A percentile compares a stretch with the other conserved stretches of the same genome.
Evolutionary conservation across 2,888 invertebrate genomes (phyloP).

Genomic region (Graphium colonna): DNA sequence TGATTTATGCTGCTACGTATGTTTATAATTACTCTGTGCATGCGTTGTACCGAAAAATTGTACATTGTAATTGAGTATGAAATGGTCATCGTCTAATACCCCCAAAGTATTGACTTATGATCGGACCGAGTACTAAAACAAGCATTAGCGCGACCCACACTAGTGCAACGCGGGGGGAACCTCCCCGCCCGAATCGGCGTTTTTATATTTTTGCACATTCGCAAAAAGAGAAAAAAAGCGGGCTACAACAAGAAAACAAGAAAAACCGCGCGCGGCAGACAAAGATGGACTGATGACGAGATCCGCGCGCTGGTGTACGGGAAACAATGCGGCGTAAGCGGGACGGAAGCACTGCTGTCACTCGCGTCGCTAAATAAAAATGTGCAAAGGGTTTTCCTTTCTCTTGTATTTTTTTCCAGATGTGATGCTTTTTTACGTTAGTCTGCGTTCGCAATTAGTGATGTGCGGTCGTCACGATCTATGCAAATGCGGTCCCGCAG

Average conservation of each 20-base stretch:
- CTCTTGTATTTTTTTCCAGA: constrained; percentile 35
- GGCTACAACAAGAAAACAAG: constrained; percentile 36
- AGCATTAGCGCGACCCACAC: constrained; percentile 70
- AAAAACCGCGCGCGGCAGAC: constrained; percentile 56
- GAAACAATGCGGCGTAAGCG: constrained; percentile 70
- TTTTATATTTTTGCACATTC: constrained; percentile 79
- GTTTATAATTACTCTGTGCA: neutral
- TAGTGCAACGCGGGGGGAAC: constrained; percentile 54
- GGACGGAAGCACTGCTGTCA: constrained; percentile 69
- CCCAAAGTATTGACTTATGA: constrained; percentile 72
- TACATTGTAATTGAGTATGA: no score
- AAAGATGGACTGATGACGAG: constrained; percentile 78
- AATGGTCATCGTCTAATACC: constrained; percentile 32
- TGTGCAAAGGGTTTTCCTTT: constrained; percentile 76
- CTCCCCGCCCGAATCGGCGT: constrained; percentile 68
- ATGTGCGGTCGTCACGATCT: constrained; percentile 69
- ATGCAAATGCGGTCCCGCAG: constrained; percentile 56
- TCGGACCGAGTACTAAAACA: constrained; percentile 75
- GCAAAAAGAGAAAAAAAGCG: constrained; percentile 53
- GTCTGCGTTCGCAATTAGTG: constrained; percentile 80
- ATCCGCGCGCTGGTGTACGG: constrained; percentile 38
- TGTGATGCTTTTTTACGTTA: constrained; percentile 77
- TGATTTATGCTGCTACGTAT: neutral
- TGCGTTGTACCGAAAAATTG: no score
- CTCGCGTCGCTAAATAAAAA: constrained; percentile 74